Conservation (phyloP, 2,797 vertebrate genomes). For the Pseudopleuronectes americanus region DNA sequence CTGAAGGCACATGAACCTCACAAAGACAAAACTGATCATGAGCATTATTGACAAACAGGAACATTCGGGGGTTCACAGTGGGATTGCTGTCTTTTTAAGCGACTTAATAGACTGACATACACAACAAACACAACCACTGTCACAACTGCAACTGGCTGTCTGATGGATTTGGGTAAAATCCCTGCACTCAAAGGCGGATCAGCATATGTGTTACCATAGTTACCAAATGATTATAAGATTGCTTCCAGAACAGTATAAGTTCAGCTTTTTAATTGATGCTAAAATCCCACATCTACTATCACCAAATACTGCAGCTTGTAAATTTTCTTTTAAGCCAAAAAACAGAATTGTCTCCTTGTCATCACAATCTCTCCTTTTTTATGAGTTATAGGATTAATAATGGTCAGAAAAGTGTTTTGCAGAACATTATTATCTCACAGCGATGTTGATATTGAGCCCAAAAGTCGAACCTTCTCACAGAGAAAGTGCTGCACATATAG, state of each 20-base stretch:
- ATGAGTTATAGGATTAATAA: neutral
- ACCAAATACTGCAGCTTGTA: neutral
- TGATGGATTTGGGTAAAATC: too few relatives aligned
- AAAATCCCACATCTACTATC: neutral
- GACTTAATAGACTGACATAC: too few relatives aligned
- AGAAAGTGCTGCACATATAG: too few relatives aligned
- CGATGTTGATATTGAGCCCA: neutral
- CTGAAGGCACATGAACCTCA: too few relatives aligned
- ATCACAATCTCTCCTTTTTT: neutral
- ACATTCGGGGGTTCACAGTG: too few relatives aligned
- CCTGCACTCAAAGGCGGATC: neutral
- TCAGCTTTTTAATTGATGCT: neutral
- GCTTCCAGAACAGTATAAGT: too few relatives aligned
- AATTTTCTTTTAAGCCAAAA: neutral
- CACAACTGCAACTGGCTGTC: too few relatives aligned
- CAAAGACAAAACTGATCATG: too few relatives aligned
- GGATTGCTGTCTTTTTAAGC: too few relatives aligned
- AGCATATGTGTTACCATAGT: neutral
- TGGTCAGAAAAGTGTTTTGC: neutral
- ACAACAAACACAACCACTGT: too few relatives aligned
- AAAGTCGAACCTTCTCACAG: neutral
- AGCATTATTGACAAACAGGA: too few relatives aligned
- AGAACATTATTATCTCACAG: neutral
- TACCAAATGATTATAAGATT: neutral
- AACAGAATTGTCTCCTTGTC: neutral